Evolutionary conservation across 2,113 vertebrate genomes (phyloP).

Genomic region (Sciurus niger): DNA sequence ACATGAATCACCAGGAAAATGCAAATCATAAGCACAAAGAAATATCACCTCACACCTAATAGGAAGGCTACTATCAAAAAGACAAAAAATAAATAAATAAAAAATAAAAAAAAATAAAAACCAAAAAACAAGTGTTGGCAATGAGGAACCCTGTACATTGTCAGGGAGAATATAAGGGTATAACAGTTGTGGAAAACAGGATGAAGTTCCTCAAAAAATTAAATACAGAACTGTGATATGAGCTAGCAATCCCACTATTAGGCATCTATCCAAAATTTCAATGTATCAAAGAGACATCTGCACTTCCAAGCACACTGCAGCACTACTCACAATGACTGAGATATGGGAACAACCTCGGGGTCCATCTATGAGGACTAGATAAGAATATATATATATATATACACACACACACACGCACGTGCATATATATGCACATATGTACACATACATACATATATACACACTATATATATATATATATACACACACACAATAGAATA

Average conservation of each 20-base stretch:
- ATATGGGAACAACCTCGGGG: background rate
- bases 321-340: background rate
- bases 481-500: background rate
- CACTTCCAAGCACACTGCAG: background rate
- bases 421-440: too few relatives aligned
- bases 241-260: background rate
- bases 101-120: too few relatives aligned
- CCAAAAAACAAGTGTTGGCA: background rate
- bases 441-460: too few relatives aligned
- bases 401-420: too few relatives aligned
- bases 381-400: background rate
- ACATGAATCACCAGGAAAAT: background rate
- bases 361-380: background rate
- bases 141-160: background rate
- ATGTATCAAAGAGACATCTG: background rate
- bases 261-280: background rate
- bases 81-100: background rate
- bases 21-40: background rate
- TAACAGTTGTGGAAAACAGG: too few relatives aligned
- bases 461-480: too few relatives aligned
- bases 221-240: background rate
- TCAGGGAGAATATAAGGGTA: too few relatives aligned
- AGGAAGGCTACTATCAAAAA: background rate
- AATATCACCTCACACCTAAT: background rate
- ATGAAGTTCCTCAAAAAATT: background rate